Evolutionary conservation across 2,113 vertebrate genomes (phyloP).

Genomic region (Chaenogobius annularis): DNA sequence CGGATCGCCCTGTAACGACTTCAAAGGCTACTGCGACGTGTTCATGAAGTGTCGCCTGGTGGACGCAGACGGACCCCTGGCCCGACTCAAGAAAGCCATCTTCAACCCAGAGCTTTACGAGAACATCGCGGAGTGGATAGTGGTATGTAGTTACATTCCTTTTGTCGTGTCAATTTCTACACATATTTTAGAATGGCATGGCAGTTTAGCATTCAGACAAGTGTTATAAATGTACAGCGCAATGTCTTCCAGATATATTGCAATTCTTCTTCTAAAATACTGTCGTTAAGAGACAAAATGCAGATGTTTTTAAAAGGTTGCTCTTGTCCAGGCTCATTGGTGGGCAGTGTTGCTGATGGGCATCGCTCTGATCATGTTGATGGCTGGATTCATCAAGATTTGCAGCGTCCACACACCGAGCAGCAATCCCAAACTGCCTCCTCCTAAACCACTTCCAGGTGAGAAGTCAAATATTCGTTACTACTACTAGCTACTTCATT

Average conservation of each 20-base stretch:
- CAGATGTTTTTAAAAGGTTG: slow-evolving; percentile 77
- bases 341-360: slow-evolving; percentile 98
- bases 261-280: no score
- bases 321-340: slow-evolving; percentile 86
- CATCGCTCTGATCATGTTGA: slow-evolving; percentile 97
- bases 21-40: slow-evolving; percentile 97
- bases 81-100: slow-evolving; percentile 96
- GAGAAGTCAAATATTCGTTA: slow-evolving; percentile 44
- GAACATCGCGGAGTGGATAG: slow-evolving; percentile 98
- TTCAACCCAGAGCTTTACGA: slow-evolving; percentile 98
- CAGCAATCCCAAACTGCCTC: slow-evolving; percentile 98
- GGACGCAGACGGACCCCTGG: slow-evolving; percentile 94
- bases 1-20: slow-evolving; percentile 97
- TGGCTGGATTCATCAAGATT: slow-evolving; percentile 99
- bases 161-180: background rate
- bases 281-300: background rate
- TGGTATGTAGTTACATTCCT: slow-evolving; percentile 78
- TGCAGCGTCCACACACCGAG: slow-evolving; percentile 98
- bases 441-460: slow-evolving; percentile 98
- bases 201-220: no score
- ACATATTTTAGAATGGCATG: background rate
- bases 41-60: slow-evolving; percentile 97
- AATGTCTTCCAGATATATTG: no score
- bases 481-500: background rate
- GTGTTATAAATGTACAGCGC: no score